These are phyloP conservation scores for Meriones psammophilus DNA, from an alignment of 2,797 vertebrate species.

Conservation along the genomic window DNA sequence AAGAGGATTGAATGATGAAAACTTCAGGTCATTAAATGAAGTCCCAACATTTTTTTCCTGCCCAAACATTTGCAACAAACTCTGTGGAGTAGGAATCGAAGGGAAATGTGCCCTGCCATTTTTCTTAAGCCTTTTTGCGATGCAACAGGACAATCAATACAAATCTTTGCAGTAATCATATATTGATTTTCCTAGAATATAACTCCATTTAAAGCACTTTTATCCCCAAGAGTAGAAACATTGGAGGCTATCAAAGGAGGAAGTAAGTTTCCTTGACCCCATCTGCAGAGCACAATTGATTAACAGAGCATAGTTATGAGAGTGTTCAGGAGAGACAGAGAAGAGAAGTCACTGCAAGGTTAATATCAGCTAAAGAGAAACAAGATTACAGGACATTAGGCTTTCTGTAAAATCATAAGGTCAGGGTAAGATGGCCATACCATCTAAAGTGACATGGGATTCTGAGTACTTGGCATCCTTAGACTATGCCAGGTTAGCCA, in stretches of 20 bases:
- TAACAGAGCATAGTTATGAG: slow-evolving; percentile 91
- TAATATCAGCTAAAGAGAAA: slow-evolving; percentile 91
- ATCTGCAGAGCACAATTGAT: slow-evolving; percentile 97
- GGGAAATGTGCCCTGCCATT: slow-evolving; percentile 85
- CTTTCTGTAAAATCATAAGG: slow-evolving; percentile 93
- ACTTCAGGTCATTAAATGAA: slow-evolving; percentile 85
- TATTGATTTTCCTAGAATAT: slow-evolving; percentile 97
- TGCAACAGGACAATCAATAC: slow-evolving; percentile 91
- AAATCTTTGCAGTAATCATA: slow-evolving; percentile 96
- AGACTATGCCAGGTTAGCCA: background rate
- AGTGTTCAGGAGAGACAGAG: slow-evolving; percentile 68
- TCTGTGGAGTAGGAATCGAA: slow-evolving; percentile 84
- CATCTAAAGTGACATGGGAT: slow-evolving; percentile 91
- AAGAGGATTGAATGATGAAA: slow-evolving; percentile 82
- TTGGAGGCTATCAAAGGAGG: slow-evolving; percentile 93
- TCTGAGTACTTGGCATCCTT: slow-evolving; percentile 86
- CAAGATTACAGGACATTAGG: slow-evolving; percentile 94
- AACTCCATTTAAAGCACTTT: slow-evolving; percentile 97
- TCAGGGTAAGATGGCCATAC: slow-evolving; percentile 93
- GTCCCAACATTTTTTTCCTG: slow-evolving; percentile 80
- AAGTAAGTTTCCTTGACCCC: slow-evolving; percentile 94
- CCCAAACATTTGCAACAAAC: slow-evolving; percentile 84
- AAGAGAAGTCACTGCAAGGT: slow-evolving; percentile 94
- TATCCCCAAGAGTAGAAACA: slow-evolving; percentile 93
- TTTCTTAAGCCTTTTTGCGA: slow-evolving; percentile 90